phyloP scores from a whole-genome alignment of 2,797 vertebrate genomes.

The Rhabdophis nuchalis region DNA sequence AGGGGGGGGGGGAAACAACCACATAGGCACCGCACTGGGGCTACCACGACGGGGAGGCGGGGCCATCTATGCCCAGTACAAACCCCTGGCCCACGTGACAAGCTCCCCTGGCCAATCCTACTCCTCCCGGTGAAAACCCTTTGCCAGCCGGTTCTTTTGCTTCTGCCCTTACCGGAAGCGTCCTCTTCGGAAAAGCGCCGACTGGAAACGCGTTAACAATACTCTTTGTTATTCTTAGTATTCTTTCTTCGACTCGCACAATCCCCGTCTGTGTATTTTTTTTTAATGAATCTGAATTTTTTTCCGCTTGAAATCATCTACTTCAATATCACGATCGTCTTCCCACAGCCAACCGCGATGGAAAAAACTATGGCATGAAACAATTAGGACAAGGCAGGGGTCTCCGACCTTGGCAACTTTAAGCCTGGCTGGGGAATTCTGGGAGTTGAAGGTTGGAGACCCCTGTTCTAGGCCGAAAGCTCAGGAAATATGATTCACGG shows the following conservation, averaged over 20 bases:
- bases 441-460: no score
- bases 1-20: neutral
- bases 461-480: no score
- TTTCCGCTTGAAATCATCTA: neutral
- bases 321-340: neutral
- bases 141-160: no score
- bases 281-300: neutral
- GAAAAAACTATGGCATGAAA: neutral
- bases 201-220: rapidly evolving
- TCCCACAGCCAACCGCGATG: neutral
- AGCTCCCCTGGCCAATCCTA: neutral
- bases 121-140: rapidly evolving
- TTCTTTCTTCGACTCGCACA: neutral
- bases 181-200: rapidly evolving
- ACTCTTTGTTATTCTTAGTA: neutral
- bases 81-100: neutral
- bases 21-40: neutral
- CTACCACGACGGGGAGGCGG: neutral
- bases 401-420: no score
- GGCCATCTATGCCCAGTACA: neutral
- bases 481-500: no score
- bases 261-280: neutral
- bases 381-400: neutral
- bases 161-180: slow-evolving; percentile 11
- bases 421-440: no score